Percentiles rank a stretch among this genome's conserved stretches.
These are phyloP conservation scores for Sphaerophoria taeniata DNA, from an alignment of 2,888 invertebrate species.

Conservation along the genomic window DNA sequence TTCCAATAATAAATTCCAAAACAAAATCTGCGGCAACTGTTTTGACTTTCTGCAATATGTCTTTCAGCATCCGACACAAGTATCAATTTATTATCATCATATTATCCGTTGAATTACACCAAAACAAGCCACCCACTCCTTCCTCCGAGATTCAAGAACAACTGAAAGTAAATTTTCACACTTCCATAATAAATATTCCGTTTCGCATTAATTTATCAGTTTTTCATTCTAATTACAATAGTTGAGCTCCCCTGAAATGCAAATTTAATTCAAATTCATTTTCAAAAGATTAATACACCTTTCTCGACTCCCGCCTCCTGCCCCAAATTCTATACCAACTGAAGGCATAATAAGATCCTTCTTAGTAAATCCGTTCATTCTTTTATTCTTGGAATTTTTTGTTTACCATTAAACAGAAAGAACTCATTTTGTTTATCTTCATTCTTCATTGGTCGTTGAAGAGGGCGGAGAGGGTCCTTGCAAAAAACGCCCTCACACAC, in stretches of 20 bases:
- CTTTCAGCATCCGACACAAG: background rate
- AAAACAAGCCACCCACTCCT: background rate
- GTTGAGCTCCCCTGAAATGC: slow-evolving; percentile 46
- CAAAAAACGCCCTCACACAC: background rate
- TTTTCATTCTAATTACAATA: slow-evolving; percentile 60
- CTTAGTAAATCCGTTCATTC: slow-evolving; percentile 22
- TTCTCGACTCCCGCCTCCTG: background rate
- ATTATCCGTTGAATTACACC: slow-evolving; percentile 2
- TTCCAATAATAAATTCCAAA: background rate
- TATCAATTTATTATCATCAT: background rate
- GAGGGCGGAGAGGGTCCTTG: background rate
- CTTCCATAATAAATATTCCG: slow-evolving; percentile 25
- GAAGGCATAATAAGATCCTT: background rate
- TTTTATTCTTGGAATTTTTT: background rate
- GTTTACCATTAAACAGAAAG: slow-evolving; percentile 18
- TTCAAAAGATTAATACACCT: slow-evolving; percentile 9
- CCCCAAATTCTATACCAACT: background rate
- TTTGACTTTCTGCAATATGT: background rate
- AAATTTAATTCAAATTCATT: slow-evolving; percentile 62
- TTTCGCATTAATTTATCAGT: slow-evolving; percentile 56
- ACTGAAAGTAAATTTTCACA: slow-evolving; percentile 9
- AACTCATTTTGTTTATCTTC: slow-evolving; percentile 23
- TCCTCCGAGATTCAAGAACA: too few relatives aligned
- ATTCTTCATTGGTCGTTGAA: background rate
- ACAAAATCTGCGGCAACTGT: background rate